These are phyloP conservation scores for Caenorhabditis sinica DNA, from an alignment of 2,888 invertebrate species.

Conservation along the genomic window DNA sequence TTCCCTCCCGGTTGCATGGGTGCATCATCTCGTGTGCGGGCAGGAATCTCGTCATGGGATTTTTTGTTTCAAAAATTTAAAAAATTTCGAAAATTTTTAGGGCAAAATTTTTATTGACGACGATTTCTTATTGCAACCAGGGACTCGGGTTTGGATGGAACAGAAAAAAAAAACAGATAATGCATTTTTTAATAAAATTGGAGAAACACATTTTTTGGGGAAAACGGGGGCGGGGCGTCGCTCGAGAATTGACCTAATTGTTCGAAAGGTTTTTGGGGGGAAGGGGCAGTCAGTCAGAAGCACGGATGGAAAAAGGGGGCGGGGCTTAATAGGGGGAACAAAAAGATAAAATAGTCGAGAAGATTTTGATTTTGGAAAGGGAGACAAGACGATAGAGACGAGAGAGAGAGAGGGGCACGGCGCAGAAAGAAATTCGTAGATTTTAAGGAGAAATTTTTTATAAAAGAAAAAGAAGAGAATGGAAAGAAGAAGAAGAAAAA, in stretches of 20 bases:
- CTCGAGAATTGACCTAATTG: conserved; percentile 67
- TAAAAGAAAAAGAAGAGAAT: conserved; percentile 9
- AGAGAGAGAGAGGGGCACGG: conserved; percentile 22
- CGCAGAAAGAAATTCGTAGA: conserved; percentile 51
- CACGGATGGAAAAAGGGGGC: conserved; percentile 28
- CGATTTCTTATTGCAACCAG: conserved; percentile 62
- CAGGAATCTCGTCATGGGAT: conserved; percentile 35
- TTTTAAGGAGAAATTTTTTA: neutral
- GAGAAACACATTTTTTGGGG: conserved; percentile 25
- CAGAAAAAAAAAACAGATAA: conserved; percentile 32
- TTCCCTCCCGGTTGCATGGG: conserved; percentile 32
- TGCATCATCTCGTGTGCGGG: conserved; percentile 58
- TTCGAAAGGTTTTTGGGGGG: conserved; percentile 49
- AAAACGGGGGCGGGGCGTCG: conserved; percentile 39
- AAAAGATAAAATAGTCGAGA: conserved; percentile 61
- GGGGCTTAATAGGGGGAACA: conserved; percentile 37
- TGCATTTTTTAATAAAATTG: too few relatives aligned
- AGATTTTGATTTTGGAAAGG: conserved; percentile 50
- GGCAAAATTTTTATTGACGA: conserved; percentile 51
- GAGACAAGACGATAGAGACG: neutral
- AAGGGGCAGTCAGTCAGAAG: conserved; percentile 62
- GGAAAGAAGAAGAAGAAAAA: conserved; percentile 34
- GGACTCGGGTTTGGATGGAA: conserved; percentile 43
- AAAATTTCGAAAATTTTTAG: neutral
- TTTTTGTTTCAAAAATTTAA: neutral